Percentiles rank a stretch among this genome's conserved stretches.
Evolutionary conservation across 92 coral and sea anemone genomes (phyloP).

Genomic region (Metridium senile): DNA sequence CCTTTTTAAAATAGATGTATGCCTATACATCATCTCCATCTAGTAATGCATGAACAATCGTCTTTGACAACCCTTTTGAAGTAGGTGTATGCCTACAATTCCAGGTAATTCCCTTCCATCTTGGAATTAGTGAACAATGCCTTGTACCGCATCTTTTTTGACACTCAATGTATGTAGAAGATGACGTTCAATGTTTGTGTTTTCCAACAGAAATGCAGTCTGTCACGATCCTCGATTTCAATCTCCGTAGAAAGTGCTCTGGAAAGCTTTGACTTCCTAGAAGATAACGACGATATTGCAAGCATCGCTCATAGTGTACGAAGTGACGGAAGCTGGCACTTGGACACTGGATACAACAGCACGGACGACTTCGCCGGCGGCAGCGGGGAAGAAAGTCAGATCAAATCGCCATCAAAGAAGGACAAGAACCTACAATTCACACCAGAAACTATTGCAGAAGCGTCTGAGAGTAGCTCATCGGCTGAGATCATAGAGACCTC

Average conservation of each 20-base stretch:
- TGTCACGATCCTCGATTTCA: conserved; percentile 79
- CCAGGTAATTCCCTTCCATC: too few relatives aligned
- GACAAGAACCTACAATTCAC: conserved; percentile 22
- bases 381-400: conserved; percentile 45
- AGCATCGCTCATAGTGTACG: conserved; percentile 73
- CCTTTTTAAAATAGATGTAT: too few relatives aligned
- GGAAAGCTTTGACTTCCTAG: conserved; percentile 95
- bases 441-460: conserved; percentile 40
- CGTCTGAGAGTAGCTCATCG: conserved; percentile 39
- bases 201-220: conserved; percentile 65
- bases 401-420: conserved; percentile 28
- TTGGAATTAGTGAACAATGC: too few relatives aligned
- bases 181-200: neutral
- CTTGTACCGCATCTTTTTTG: too few relatives aligned
- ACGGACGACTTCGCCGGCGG: conserved; percentile 73
- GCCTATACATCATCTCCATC: too few relatives aligned
- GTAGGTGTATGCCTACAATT: too few relatives aligned
- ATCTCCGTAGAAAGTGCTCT: conserved; percentile 95
- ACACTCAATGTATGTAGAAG: too few relatives aligned
- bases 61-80: too few relatives aligned
- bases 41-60: too few relatives aligned
- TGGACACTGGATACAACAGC: conserved; percentile 95
- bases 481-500: conserved; percentile 31
- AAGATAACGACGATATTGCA: conserved; percentile 81
- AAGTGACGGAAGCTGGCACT: conserved; percentile 82